Conservation (phyloP, 2,113 vertebrate genomes). For the Colinus virginianus region DNA sequence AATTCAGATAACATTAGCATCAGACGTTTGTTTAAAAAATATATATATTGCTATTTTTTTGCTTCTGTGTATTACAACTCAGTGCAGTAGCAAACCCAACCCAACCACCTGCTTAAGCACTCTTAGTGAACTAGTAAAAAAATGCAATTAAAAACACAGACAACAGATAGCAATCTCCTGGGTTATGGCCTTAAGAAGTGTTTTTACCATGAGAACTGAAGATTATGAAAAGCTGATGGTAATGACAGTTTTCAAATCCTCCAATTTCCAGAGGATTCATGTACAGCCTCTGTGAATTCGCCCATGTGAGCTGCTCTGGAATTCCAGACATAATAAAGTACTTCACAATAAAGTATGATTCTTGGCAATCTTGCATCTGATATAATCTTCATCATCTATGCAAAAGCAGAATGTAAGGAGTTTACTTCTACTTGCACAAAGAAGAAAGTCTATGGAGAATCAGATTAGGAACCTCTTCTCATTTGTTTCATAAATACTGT, state of each 20-base stretch:
- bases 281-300: background rate
- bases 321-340: background rate
- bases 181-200: background rate
- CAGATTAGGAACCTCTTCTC: background rate
- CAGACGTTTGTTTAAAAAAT: too few relatives aligned
- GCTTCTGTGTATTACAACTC: background rate
- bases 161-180: background rate
- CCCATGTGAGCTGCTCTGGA: background rate
- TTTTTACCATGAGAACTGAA: background rate
- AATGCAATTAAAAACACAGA: background rate
- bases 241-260: background rate
- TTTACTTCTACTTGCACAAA: background rate
- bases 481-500: background rate
- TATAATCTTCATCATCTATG: background rate
- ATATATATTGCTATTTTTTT: background rate
- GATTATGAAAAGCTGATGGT: background rate
- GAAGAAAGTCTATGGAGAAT: background rate
- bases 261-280: background rate
- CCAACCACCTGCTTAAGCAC: background rate
- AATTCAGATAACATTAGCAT: background rate
- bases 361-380: background rate
- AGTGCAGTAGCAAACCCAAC: background rate
- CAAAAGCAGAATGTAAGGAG: background rate
- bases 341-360: background rate
- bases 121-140: background rate